A percentile compares a stretch with the other conserved stretches of the same genome.
These are phyloP conservation scores for Lacerta viridis DNA, from an alignment of 2,797 vertebrate genomes.

Conservation along the genomic window DNA sequence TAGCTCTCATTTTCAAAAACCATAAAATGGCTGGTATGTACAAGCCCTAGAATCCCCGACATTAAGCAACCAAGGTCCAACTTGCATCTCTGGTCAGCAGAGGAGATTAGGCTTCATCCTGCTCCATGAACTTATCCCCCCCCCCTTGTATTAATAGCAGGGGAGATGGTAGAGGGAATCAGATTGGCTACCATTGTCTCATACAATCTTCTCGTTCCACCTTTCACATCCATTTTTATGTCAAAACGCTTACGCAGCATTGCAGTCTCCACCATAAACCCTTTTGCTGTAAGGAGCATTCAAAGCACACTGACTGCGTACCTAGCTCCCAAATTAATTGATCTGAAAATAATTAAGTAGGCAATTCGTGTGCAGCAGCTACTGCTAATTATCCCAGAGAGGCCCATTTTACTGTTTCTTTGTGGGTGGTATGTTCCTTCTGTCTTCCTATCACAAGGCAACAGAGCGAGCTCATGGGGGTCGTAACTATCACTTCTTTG, in stretches of 20 bases:
- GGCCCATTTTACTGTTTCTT: not conserved
- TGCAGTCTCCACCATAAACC: not conserved
- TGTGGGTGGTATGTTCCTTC: conserved; percentile 1
- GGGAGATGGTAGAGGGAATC: too few species aligned
- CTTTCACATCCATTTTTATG: not conserved
- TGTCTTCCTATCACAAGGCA: not conserved
- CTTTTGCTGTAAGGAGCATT: conserved; percentile 16
- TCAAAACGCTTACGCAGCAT: too few species aligned
- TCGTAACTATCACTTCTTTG: not conserved
- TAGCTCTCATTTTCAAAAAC: too few species aligned
- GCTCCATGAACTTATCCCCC: too few species aligned
- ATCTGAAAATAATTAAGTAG: conserved; percentile 17
- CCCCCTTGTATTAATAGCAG: too few species aligned
- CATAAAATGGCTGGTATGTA: too few species aligned
- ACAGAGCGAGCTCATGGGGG: not conserved
- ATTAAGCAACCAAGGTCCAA: too few species aligned
- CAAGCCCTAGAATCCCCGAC: too few species aligned
- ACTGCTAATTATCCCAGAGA: conserved; percentile 1
- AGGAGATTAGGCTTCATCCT: too few species aligned
- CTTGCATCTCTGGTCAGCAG: too few species aligned
- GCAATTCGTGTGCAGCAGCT: not conserved
- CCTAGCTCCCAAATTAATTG: conserved; percentile 20
- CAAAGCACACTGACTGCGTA: conserved; percentile 20
- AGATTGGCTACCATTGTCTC: not conserved
- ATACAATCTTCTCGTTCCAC: not conserved